Evolutionary conservation across 2,888 invertebrate genomes (phyloP).

Genomic region (Hirtodrosophila confusa): DNA sequence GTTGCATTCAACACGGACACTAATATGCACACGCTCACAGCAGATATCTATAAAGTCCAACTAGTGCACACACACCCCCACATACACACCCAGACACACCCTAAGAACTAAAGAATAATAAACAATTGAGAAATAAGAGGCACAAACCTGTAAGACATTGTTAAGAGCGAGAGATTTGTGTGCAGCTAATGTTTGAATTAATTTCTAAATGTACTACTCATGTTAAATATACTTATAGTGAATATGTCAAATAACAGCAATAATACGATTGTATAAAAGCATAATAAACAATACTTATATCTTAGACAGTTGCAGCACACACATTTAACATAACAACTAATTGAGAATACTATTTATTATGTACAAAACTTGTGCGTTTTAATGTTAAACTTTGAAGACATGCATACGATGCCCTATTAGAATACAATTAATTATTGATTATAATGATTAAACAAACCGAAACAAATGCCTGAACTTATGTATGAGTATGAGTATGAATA

Average conservation of each 20-base stretch:
- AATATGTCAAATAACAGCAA: background rate
- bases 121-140: constrained; percentile 15
- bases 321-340: background rate
- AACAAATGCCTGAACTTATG: constrained; percentile 23
- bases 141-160: constrained; percentile 45
- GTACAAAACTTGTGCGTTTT: constrained; percentile 70
- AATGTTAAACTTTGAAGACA: constrained; percentile 71
- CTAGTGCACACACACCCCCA: constrained; percentile 8
- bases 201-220: constrained; percentile 40
- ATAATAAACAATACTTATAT: constrained; percentile 28
- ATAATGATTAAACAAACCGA: constrained; percentile 16
- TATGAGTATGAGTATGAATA: constrained; percentile 49
- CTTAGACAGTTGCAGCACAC: background rate
- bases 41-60: constrained; percentile 5
- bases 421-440: constrained; percentile 42
- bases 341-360: constrained; percentile 55
- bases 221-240: constrained; percentile 30
- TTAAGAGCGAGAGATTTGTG: constrained; percentile 35
- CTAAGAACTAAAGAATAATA: constrained; percentile 11
- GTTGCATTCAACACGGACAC: constrained; percentile 58
- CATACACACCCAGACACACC: constrained; percentile 4
- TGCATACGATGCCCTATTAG: constrained; percentile 68
- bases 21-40: constrained; percentile 30
- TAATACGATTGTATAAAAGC: constrained; percentile 57
- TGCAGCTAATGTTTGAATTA: constrained; percentile 43